Conservation (phyloP, 2,113 vertebrate species). For the Emydocephalus ijimae region DNA sequence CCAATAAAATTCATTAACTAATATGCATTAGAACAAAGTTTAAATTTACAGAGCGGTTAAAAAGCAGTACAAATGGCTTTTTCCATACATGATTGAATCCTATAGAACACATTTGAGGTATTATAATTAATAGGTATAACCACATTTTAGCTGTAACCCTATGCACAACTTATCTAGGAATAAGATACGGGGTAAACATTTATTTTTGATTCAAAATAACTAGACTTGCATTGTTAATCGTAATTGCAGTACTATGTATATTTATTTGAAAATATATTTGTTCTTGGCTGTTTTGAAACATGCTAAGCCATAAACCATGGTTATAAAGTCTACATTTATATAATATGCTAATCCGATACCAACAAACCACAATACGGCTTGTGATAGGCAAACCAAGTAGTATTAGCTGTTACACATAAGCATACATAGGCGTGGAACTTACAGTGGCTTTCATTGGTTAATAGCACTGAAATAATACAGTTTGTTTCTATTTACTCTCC, state of each 20-base stretch:
- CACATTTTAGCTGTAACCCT: background rate
- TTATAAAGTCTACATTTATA: background rate
- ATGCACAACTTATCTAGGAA: background rate
- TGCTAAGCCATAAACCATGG: background rate
- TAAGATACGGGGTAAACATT: background rate
- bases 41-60: background rate
- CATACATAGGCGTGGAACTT: background rate
- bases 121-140: background rate
- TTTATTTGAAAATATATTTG: background rate
- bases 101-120: slow-evolving; percentile 12
- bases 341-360: background rate
- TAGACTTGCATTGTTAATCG: background rate
- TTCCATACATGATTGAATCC: background rate
- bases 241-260: background rate
- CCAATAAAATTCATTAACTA: background rate
- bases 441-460: background rate
- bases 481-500: background rate
- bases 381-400: background rate
- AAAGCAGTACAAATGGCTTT: background rate
- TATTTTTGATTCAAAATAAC: background rate
- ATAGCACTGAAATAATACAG: background rate
- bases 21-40: background rate
- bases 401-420: background rate
- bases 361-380: background rate
- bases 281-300: background rate